Percentiles rank a stretch among this genome's conserved stretches.
phyloP scores from a whole-genome alignment of 2,888 invertebrate species.

The Conops quadrifasciatus region DNA sequence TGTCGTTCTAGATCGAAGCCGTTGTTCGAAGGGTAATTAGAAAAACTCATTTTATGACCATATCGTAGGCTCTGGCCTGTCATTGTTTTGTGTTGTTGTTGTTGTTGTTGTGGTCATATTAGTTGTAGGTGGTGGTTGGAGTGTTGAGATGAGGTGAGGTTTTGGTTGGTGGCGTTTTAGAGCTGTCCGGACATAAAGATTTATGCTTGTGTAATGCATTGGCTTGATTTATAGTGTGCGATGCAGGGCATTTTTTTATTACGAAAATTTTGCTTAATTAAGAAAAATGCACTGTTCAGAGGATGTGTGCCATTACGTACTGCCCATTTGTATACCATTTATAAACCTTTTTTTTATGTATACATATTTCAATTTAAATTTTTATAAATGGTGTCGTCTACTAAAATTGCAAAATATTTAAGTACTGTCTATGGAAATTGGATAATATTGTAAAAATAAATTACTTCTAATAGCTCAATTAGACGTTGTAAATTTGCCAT shows the following conservation, averaged over 20 bases:
- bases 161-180: neutral
- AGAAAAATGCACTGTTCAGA: neutral
- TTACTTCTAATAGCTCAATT: no score
- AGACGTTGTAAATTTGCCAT: no score
- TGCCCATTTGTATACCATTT: no score
- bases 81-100: constrained; percentile 12
- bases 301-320: no score
- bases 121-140: neutral
- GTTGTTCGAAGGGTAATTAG: constrained; percentile 39
- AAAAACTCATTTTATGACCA: constrained; percentile 40
- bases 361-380: no score
- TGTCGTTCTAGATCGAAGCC: constrained; percentile 11
- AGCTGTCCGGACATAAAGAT: constrained; percentile 6
- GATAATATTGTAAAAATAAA: no score
- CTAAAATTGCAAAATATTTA: no score
- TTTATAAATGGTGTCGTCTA: no score
- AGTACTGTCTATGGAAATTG: no score
- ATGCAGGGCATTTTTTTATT: neutral
- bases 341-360: no score
- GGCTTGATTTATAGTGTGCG: constrained; percentile 30
- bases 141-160: neutral
- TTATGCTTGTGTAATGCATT: constrained; percentile 27
- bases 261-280: constrained; percentile 23
- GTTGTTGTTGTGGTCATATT: neutral
- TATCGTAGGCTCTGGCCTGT: constrained; percentile 20